phyloP scores from a whole-genome alignment of 2,797 vertebrate species.

The Cygnus olor region DNA sequence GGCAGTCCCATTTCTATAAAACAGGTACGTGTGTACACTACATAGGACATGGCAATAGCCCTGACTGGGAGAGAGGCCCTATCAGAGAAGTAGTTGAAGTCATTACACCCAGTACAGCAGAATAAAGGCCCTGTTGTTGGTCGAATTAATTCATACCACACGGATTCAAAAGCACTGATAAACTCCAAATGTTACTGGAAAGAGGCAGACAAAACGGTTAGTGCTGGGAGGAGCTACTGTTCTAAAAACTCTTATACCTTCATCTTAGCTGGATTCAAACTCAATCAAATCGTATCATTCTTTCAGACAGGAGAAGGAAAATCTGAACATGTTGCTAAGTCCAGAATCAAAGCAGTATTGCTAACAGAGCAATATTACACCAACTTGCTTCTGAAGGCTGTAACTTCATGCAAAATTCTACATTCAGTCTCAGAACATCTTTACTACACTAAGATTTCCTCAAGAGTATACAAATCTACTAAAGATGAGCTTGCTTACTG shows the following conservation, averaged over 20 bases:
- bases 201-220: neutral
- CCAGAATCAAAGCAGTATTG: neutral
- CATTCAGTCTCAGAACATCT: neutral
- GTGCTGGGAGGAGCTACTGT: neutral
- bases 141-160: neutral
- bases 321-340: neutral
- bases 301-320: neutral
- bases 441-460: neutral
- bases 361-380: neutral
- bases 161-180: neutral
- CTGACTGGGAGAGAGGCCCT: neutral
- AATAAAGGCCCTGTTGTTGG: neutral
- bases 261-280: neutral
- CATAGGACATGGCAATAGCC: neutral
- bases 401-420: neutral
- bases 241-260: neutral
- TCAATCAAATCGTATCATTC: neutral
- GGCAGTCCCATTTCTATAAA: neutral
- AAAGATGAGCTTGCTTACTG: neutral
- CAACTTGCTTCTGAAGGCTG: neutral
- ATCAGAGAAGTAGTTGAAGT: neutral
- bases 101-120: neutral
- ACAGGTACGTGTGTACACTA: neutral
- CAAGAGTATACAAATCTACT: neutral
- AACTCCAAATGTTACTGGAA: neutral